Conservation (phyloP, 2,113 vertebrate species). For the Raja brachyura region DNA sequence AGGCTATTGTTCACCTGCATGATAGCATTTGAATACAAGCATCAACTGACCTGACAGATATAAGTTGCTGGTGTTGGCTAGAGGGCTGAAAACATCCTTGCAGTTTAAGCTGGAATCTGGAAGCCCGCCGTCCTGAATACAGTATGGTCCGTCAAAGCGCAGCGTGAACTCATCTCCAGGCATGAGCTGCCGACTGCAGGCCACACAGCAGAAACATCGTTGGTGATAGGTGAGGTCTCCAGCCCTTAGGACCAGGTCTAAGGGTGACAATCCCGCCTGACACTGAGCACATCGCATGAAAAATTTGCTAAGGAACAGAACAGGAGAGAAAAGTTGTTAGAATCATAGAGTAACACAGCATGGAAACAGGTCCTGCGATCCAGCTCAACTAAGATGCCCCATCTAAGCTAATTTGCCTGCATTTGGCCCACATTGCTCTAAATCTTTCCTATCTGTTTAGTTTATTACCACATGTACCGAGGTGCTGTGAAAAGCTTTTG, state of each 20-base stretch:
- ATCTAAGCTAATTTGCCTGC: no score
- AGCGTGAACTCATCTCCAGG: slow-evolving; percentile 93
- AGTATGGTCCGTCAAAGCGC: slow-evolving; percentile 89
- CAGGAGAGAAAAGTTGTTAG: neutral
- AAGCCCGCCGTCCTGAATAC: slow-evolving; percentile 43
- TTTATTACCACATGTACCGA: no score
- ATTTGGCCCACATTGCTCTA: no score
- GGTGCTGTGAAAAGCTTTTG: no score
- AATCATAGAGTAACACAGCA: no score
- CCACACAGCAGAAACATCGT: slow-evolving; percentile 88
- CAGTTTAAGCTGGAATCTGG: neutral
- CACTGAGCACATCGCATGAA: slow-evolving; percentile 39
- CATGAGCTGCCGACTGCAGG: slow-evolving; percentile 93
- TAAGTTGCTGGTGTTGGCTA: slow-evolving; percentile 71
- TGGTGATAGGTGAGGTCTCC: slow-evolving; percentile 30
- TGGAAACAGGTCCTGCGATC: no score
- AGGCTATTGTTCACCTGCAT: neutral
- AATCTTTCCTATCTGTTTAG: no score
- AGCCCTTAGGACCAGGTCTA: slow-evolving; percentile 38
- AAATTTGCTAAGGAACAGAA: slow-evolving; percentile 38
- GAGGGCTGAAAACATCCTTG: slow-evolving; percentile 59
- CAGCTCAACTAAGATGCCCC: no score
- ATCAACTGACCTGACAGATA: slow-evolving; percentile 12
- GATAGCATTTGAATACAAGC: neutral
- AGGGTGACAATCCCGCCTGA: slow-evolving; percentile 26